Percentiles rank a stretch among this genome's conserved stretches.
phyloP scores from a whole-genome alignment of 2,797 vertebrate genomes.

The Decapterus maruadsi region DNA sequence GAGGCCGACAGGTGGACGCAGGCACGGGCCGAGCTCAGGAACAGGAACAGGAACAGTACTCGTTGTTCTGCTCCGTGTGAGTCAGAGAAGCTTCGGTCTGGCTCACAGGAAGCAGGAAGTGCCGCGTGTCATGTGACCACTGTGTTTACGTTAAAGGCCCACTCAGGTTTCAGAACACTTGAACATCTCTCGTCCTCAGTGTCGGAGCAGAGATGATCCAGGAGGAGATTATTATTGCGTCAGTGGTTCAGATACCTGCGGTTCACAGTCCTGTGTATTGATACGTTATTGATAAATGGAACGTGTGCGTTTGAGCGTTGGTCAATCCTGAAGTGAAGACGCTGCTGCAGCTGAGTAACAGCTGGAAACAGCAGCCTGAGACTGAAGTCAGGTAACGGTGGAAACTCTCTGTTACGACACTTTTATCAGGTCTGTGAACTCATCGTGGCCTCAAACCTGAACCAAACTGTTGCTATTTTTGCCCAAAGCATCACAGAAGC shows the following conservation, averaged over 20 bases:
- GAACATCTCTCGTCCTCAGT: not conserved
- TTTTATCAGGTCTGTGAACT: not conserved
- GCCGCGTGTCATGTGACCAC: constrained; percentile 14
- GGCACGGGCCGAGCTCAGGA: not conserved
- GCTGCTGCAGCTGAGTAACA: constrained; percentile 7
- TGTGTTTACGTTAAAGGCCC: constrained; percentile 7
- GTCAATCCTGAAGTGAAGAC: not conserved
- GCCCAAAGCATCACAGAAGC: constrained; percentile 80
- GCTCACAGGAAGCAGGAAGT: no score
- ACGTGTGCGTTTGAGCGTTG: constrained; percentile 18
- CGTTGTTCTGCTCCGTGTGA: no score
- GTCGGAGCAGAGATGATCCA: constrained; percentile 2
- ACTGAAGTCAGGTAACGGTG: constrained; percentile 24
- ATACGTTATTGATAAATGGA: constrained; percentile 24
- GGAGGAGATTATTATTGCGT: constrained; percentile 20
- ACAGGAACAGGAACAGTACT: no score
- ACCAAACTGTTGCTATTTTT: constrained; percentile 50
- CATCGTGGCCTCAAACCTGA: constrained; percentile 27
- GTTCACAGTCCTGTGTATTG: constrained; percentile 25
- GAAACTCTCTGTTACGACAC: not conserved
- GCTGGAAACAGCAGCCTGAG: constrained; percentile 32
- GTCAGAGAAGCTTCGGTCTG: no score
- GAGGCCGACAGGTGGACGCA: no score
- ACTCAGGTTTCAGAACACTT: not conserved
- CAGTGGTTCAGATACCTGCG: not conserved